A percentile compares a stretch with the other conserved stretches of the same genome.
Conservation (phyloP, 2,797 vertebrate species). For the Vultur gryphus region DNA sequence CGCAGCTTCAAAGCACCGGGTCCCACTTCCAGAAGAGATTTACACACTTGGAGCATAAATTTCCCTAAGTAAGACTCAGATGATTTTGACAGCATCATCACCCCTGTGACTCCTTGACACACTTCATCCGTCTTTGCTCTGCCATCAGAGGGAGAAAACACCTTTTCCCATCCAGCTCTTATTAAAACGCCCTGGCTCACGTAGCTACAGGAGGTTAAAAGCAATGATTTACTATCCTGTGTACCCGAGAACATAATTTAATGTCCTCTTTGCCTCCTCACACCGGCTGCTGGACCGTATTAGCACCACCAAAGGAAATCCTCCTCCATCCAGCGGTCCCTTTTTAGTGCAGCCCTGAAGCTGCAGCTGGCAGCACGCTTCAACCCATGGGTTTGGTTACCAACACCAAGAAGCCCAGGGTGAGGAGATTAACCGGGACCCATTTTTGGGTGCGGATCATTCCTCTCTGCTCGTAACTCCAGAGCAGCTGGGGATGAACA, state of each 20-base stretch:
- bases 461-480: not conserved
- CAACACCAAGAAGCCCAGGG: not conserved
- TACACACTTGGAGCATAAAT: not conserved
- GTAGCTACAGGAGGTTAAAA: not conserved
- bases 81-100: not conserved
- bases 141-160: not conserved
- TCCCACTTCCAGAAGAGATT: not conserved
- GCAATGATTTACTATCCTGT: not conserved
- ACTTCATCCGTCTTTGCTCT: not conserved
- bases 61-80: not conserved
- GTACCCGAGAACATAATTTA: not conserved
- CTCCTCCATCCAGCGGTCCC: accelerated
- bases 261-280: not conserved
- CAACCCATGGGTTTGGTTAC: not conserved
- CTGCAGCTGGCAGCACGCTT: not conserved
- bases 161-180: not conserved
- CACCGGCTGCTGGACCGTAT: accelerated
- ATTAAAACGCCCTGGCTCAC: not conserved
- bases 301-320: not conserved
- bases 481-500: not conserved
- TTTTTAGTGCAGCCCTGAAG: not conserved
- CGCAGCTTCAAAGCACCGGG: not conserved
- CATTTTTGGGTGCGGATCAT: not conserved
- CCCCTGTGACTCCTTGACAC: not conserved
- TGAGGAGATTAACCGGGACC: not conserved